These are phyloP conservation scores for Aphelocoma californica DNA, from an alignment of 2,797 vertebrate species.

Conservation along the genomic window DNA sequence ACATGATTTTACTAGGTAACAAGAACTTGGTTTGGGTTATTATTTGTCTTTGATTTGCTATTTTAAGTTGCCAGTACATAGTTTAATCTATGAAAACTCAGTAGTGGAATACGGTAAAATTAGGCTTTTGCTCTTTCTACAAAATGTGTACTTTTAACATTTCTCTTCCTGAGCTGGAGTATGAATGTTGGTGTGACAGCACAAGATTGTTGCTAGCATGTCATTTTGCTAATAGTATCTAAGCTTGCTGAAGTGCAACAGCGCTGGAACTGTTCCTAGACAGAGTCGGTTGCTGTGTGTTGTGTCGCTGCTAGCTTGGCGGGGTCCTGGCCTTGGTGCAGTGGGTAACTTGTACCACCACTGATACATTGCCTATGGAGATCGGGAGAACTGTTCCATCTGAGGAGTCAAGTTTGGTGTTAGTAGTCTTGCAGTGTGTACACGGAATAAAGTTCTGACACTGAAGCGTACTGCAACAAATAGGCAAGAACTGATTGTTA, in stretches of 20 bases:
- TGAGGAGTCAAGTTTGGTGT: background rate
- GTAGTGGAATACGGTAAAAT: background rate
- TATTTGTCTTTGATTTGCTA: background rate
- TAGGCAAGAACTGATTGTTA: background rate
- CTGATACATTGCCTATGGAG: background rate
- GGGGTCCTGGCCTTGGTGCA: background rate
- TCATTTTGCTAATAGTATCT: background rate
- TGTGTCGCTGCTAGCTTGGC: fast-evolving
- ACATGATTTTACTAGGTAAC: constrained; percentile 94
- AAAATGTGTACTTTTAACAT: fast-evolving
- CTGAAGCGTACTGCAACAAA: background rate
- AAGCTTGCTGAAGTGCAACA: background rate
- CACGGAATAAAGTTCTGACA: background rate
- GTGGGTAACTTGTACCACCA: background rate
- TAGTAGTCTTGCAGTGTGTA: background rate
- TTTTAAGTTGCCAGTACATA: background rate
- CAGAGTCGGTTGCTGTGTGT: background rate
- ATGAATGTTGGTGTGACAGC: background rate
- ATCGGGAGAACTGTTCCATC: fast-evolving
- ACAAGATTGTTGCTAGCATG: background rate
- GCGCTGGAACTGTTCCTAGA: background rate
- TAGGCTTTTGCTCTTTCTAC: background rate
- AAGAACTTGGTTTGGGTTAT: background rate
- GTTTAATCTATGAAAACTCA: background rate
- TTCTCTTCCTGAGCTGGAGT: background rate